phyloP scores from a whole-genome alignment of 2,113 vertebrate genomes.

The Arvicanthis niloticus region DNA sequence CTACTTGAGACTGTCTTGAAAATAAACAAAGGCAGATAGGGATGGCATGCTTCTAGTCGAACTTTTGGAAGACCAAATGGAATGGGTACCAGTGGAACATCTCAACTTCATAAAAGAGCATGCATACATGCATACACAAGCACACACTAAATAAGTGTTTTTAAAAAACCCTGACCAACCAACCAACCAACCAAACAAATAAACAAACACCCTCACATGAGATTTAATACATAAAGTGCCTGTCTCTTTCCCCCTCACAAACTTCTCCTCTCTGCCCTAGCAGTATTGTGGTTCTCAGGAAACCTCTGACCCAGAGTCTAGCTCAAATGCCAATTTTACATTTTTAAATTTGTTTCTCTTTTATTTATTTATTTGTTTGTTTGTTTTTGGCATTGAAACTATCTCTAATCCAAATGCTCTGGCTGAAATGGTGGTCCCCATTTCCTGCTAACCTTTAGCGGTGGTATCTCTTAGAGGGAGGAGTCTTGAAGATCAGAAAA shows the following conservation, averaged over 20 bases:
- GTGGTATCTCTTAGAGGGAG: background rate
- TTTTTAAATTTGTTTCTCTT: background rate
- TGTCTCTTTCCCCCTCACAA: background rate
- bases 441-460: background rate
- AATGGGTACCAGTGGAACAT: background rate
- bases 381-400: background rate
- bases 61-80: background rate
- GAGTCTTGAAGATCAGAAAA: background rate
- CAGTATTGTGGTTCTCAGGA: fast-evolving
- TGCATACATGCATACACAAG: fast-evolving
- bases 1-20: background rate
- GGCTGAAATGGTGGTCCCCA: background rate
- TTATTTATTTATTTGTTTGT: too few species aligned
- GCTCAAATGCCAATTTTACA: background rate
- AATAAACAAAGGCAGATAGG: background rate
- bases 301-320: background rate
- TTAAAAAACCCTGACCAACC: background rate
- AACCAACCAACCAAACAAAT: background rate
- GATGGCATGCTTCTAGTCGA: too few species aligned
- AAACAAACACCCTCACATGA: background rate
- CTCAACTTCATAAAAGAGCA: background rate
- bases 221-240: background rate
- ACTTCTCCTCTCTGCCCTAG: background rate
- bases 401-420: background rate
- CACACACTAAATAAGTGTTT: background rate